A percentile compares a stretch with the other conserved stretches of the same genome.
These are phyloP conservation scores for Listronotus oregonensis DNA, from an alignment of 1,140 invertebrate genomes.

Conservation along the genomic window DNA sequence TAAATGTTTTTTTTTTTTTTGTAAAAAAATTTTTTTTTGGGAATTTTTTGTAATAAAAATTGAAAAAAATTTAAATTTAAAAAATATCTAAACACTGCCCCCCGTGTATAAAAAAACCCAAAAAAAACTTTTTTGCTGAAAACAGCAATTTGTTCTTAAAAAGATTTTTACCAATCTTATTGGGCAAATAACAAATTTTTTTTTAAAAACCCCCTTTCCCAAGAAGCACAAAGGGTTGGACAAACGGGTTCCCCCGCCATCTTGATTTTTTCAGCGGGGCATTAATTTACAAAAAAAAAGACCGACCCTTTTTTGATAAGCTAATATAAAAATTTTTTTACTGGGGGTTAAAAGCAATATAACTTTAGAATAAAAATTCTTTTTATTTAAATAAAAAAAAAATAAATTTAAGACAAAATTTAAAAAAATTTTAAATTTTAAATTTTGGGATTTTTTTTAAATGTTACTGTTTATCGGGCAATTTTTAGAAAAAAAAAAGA, in stretches of 20 bases:
- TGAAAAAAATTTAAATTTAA: too few species aligned
- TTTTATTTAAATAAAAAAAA: too few species aligned
- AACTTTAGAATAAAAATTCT: too few species aligned
- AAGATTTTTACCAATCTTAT: slow-evolving; percentile 36
- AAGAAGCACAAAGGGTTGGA: slow-evolving; percentile 26
- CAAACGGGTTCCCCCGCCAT: slow-evolving; percentile 29
- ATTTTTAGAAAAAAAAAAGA: too few species aligned
- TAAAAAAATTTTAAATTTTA: too few species aligned
- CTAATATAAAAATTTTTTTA: too few species aligned
- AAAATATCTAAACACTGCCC: slow-evolving; percentile 11
- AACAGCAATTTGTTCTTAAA: slow-evolving; percentile 32
- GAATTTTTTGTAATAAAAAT: not conserved
- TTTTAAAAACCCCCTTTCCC: slow-evolving; percentile 31
- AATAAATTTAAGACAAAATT: too few species aligned
- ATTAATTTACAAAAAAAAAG: slow-evolving; percentile 29
- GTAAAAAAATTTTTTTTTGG: too few species aligned
- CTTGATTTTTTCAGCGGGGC: slow-evolving; percentile 25
- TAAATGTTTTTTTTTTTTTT: too few species aligned
- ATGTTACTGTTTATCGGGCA: too few species aligned
- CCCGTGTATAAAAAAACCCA: slow-evolving; percentile 19
- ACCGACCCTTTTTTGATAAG: slow-evolving; percentile 2
- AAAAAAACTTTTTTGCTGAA: slow-evolving; percentile 30
- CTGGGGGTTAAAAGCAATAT: too few species aligned
- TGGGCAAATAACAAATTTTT: slow-evolving; percentile 35
- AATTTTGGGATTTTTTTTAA: too few species aligned